Evolutionary conservation across 2,797 vertebrate species (phyloP).

Genomic region (Argyrosomus regius): DNA sequence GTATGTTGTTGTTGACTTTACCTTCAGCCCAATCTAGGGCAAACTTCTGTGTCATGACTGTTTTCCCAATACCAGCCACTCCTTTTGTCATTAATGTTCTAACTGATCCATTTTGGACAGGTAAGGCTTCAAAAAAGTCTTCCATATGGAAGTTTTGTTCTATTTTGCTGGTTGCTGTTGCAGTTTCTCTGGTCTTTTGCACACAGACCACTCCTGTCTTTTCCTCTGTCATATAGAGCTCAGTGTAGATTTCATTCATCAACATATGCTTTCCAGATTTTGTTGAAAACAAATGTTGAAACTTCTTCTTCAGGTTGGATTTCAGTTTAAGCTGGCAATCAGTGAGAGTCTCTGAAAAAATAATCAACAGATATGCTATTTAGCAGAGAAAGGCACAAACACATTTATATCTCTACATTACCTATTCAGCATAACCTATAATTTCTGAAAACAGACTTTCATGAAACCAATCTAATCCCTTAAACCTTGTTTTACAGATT

Average conservation of each 20-base stretch:
- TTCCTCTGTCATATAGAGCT: constrained; percentile 31
- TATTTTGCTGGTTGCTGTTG: no score
- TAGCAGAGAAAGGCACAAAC: neutral
- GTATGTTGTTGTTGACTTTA: neutral
- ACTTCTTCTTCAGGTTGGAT: no score
- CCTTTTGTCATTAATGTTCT: constrained; percentile 24
- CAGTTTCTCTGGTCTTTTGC: no score
- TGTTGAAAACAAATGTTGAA: neutral
- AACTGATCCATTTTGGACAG: neutral
- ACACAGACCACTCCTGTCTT: no score
- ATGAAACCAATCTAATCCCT: neutral
- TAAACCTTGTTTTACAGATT: no score
- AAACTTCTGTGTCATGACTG: constrained; percentile 21
- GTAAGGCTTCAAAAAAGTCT: constrained; percentile 14
- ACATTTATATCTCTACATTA: neutral
- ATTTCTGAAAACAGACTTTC: neutral
- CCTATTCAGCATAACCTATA: no score
- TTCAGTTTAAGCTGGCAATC: constrained; percentile 12
- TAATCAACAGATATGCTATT: neutral
- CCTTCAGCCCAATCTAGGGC: constrained; percentile 17
- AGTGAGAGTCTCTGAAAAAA: constrained; percentile 16
- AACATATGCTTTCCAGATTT: constrained; percentile 16
- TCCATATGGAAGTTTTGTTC: neutral
- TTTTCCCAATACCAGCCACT: constrained; percentile 26
- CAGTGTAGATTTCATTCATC: constrained; percentile 42